A percentile compares a stretch with the other conserved stretches of the same genome.
phyloP scores from a whole-genome alignment of 2,888 invertebrate species.

The Neoitamus cyanurus region DNA sequence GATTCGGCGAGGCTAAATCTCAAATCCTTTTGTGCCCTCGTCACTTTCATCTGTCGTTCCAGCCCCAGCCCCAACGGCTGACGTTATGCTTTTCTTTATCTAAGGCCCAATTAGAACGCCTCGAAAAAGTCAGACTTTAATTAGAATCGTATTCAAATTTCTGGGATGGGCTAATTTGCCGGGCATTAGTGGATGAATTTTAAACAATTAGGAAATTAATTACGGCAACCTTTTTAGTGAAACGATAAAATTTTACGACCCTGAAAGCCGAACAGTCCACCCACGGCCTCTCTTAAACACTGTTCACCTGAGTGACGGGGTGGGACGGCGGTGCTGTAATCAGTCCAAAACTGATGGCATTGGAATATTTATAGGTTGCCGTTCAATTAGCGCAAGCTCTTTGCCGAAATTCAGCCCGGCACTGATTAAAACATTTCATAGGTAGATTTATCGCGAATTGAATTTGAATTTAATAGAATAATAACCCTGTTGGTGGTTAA shows the following conservation, averaged over 20 bases:
- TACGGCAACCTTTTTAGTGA: neutral
- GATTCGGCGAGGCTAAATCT: neutral
- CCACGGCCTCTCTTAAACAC: neutral
- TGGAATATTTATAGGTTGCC: neutral
- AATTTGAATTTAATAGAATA: neutral
- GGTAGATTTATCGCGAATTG: neutral
- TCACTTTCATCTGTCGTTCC: neutral
- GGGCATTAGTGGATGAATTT: neutral
- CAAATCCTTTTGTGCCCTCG: neutral
- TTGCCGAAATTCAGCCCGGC: neutral
- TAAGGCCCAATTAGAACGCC: neutral
- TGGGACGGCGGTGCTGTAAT: neutral
- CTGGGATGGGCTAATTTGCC: neutral
- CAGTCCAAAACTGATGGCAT: neutral
- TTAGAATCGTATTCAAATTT: neutral
- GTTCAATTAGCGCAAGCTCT: neutral
- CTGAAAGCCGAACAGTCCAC: neutral
- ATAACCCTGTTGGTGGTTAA: neutral
- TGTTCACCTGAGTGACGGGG: neutral
- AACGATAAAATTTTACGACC: neutral
- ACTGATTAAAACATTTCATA: neutral
- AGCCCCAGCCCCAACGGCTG: neutral
- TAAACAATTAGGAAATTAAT: neutral
- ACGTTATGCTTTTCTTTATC: neutral
- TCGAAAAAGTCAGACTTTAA: neutral